Conservation (phyloP, 1,140 invertebrate species). For the Bombus picipes region DNA sequence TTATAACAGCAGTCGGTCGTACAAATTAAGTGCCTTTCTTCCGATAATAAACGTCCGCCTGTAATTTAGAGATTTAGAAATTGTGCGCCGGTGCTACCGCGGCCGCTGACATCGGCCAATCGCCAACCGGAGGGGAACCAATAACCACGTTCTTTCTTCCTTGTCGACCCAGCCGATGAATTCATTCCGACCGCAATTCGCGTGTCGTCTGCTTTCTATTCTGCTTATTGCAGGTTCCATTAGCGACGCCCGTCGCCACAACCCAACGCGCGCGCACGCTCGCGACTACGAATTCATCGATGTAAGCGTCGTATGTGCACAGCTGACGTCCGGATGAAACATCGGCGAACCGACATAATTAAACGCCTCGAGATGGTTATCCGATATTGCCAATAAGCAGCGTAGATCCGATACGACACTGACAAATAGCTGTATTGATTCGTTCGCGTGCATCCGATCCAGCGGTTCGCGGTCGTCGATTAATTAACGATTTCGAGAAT, state of each 20-base stretch:
- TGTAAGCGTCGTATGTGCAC: background rate
- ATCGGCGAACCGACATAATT: conserved; percentile 41
- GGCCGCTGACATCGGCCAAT: background rate
- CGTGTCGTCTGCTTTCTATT: conserved; percentile 24
- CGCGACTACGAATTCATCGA: background rate
- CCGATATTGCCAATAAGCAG: conserved; percentile 44
- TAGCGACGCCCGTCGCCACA: background rate
- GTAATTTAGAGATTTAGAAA: conserved; percentile 72
- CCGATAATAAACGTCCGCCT: conserved; percentile 66
- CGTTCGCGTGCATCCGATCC: background rate
- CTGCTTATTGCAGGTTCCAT: background rate
- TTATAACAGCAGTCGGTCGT: conserved; percentile 62
- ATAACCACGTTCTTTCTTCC: conserved; percentile 22
- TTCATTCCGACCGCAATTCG: conserved; percentile 13
- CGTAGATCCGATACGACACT: conserved; percentile 45
- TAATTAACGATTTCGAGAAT: conserved; percentile 53
- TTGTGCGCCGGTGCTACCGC: conserved; percentile 42
- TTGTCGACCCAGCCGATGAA: background rate
- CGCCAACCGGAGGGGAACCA: background rate
- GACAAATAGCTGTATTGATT: conserved; percentile 50
- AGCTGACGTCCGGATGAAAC: conserved; percentile 36
- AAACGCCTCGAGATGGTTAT: conserved; percentile 48
- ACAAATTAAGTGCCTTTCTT: conserved; percentile 71
- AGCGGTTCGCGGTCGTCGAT: conserved; percentile 1
- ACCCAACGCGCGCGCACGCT: background rate